phyloP scores from a whole-genome alignment of 2,888 invertebrate species.

The Opisthograptis luteolata region DNA sequence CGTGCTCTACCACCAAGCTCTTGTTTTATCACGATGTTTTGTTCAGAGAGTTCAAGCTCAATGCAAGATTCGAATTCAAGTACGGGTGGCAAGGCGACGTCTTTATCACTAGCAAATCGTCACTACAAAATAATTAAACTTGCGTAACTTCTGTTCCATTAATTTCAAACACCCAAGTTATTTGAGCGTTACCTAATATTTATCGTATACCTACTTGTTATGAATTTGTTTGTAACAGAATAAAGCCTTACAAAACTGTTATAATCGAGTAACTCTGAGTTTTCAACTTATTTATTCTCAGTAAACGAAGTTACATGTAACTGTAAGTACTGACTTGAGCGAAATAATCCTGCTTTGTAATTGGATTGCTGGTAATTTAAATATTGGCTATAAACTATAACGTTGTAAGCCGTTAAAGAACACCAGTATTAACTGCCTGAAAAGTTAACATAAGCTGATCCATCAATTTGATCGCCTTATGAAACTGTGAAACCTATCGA shows the following conservation, averaged over 20 bases:
- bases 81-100: too few species aligned
- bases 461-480: not conserved
- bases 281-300: not conserved
- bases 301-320: not conserved
- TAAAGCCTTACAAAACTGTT: not conserved
- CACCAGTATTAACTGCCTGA: not conserved
- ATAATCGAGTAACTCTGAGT: not conserved
- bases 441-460: not conserved
- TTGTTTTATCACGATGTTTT: too few species aligned
- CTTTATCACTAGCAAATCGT: too few species aligned
- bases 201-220: too few species aligned
- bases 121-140: too few species aligned
- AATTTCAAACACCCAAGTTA: not conserved
- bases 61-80: too few species aligned
- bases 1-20: too few species aligned
- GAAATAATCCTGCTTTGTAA: not conserved
- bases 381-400: not conserved
- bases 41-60: too few species aligned
- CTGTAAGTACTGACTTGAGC: not conserved
- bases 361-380: not conserved
- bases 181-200: constrained; percentile 5
- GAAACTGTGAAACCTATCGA: not conserved
- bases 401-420: not conserved
- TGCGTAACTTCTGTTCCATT: constrained; percentile 13
- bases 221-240: too few species aligned